Percentiles rank a stretch among this genome's conserved stretches.
phyloP scores from a whole-genome alignment of 2,888 invertebrate genomes.

The Prosapia bicincta region DNA sequence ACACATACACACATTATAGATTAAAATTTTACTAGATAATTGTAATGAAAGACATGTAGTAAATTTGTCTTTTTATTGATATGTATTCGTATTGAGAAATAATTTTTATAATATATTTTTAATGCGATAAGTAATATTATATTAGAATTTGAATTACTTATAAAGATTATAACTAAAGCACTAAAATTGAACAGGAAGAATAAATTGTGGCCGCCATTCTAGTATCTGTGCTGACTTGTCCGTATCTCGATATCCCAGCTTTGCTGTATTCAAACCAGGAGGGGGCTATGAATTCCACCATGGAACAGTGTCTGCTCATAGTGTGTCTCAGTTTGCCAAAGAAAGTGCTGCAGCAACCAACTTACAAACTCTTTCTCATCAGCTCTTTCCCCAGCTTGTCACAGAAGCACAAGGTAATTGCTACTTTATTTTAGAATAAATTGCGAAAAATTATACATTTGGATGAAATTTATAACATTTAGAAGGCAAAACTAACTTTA shows the following conservation, averaged over 20 bases:
- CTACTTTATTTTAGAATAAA: background rate
- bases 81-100: too few relatives aligned
- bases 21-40: too few relatives aligned
- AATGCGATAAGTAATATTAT: too few relatives aligned
- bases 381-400: constrained; percentile 21
- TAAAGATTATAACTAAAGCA: too few relatives aligned
- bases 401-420: constrained; percentile 12
- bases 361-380: constrained; percentile 56
- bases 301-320: constrained; percentile 57
- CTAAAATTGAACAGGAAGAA: constrained; percentile 59
- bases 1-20: too few relatives aligned
- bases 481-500: background rate
- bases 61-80: too few relatives aligned
- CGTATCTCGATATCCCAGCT: constrained; percentile 59
- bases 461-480: too few relatives aligned
- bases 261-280: constrained; percentile 68
- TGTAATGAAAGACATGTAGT: too few relatives aligned
- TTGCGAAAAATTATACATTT: too few relatives aligned
- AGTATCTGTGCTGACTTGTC: constrained; percentile 58
- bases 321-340: constrained; percentile 60
- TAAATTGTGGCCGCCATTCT: constrained; percentile 58
- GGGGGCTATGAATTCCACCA: constrained; percentile 73
- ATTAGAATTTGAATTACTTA: too few relatives aligned
- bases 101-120: too few relatives aligned
- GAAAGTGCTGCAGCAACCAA: constrained; percentile 56